A percentile compares a stretch with the other conserved stretches of the same genome.
Evolutionary conservation across 2,888 invertebrate species (phyloP).

Genomic region (Drosophila antonietae): DNA sequence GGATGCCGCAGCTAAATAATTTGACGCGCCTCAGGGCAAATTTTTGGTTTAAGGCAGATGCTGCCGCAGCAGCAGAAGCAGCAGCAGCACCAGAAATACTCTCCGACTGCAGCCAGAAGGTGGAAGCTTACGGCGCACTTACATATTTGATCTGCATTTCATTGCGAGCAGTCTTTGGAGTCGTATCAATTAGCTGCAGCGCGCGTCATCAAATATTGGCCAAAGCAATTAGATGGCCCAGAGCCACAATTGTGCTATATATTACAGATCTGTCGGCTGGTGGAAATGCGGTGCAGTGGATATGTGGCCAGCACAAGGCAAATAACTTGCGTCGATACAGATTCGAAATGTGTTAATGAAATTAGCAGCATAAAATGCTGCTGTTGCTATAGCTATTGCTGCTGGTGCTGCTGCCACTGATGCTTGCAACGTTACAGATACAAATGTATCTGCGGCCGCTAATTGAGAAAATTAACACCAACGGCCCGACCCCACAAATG

Average conservation of each 20-base stretch:
- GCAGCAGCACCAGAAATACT: not conserved
- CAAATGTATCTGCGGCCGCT: conserved; percentile 63
- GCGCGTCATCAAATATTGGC: conserved; percentile 69
- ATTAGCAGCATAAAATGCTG: conserved; percentile 77
- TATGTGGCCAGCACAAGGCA: conserved; percentile 40
- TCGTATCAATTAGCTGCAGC: conserved; percentile 55
- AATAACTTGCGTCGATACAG: conserved; percentile 61
- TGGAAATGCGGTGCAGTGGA: conserved; percentile 48
- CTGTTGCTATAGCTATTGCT: not conserved
- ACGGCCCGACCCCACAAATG: conserved; percentile 45
- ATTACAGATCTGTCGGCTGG: conserved; percentile 33
- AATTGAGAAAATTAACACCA: conserved; percentile 79
- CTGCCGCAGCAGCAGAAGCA: too few relatives aligned
- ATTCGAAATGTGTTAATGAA: conserved; percentile 77
- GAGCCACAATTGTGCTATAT: conserved; percentile 2
- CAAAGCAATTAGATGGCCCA: conserved; percentile 51
- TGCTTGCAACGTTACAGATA: conserved; percentile 66
- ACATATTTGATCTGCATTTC: conserved; percentile 58
- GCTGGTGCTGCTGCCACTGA: not conserved
- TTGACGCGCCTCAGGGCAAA: conserved; percentile 62
- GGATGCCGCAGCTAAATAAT: conserved; percentile 79
- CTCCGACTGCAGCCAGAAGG: conserved; percentile 14
- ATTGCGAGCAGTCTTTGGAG: conserved; percentile 30
- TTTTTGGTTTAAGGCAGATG: conserved; percentile 35
- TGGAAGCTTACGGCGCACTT: conserved; percentile 62